Evolutionary conservation across 2,888 invertebrate species (phyloP).

Genomic region (Caenorhabditis japonica): DNA sequence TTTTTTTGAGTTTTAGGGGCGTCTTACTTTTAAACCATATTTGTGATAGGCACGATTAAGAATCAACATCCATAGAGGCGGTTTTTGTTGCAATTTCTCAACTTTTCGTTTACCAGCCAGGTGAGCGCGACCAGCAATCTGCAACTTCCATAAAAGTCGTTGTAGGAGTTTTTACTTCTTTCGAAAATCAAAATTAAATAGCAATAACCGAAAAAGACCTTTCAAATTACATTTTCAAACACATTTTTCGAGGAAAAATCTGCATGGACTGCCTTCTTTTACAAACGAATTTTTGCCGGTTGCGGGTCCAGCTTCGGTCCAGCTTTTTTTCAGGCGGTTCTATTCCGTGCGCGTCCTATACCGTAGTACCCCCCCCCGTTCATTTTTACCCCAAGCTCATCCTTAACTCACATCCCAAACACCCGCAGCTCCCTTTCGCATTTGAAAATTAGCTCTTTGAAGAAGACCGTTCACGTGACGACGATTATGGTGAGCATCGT

Average conservation of each 20-base stretch:
- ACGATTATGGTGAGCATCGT: conserved; percentile 18
- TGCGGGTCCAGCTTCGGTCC: too few species aligned
- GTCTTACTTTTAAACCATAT: conserved; percentile 58
- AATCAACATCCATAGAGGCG: conserved; percentile 66
- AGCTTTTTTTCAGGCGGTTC: too few species aligned
- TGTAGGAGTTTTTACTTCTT: too few species aligned
- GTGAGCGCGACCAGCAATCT: conserved; percentile 69
- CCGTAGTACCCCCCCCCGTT: too few species aligned
- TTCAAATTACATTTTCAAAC: too few species aligned
- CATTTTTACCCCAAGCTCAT: conserved; percentile 23
- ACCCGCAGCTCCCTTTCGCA: conserved; percentile 57
- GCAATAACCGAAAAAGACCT: too few species aligned
- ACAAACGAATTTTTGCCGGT: too few species aligned
- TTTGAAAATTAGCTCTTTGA: conserved; percentile 54
- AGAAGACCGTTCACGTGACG: conserved; percentile 50
- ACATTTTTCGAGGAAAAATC: too few species aligned
- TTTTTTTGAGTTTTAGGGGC: neutral
- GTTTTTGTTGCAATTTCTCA: conserved; percentile 61
- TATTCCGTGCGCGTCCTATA: too few species aligned
- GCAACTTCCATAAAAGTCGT: too few species aligned
- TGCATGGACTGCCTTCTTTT: too few species aligned
- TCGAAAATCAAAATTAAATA: too few species aligned
- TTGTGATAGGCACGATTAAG: conserved; percentile 67
- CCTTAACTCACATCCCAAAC: conserved; percentile 61
- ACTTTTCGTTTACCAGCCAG: conserved; percentile 63